These are phyloP conservation scores for Chymomyza fuscimana DNA, from an alignment of 2,888 invertebrate genomes.

Conservation along the genomic window DNA sequence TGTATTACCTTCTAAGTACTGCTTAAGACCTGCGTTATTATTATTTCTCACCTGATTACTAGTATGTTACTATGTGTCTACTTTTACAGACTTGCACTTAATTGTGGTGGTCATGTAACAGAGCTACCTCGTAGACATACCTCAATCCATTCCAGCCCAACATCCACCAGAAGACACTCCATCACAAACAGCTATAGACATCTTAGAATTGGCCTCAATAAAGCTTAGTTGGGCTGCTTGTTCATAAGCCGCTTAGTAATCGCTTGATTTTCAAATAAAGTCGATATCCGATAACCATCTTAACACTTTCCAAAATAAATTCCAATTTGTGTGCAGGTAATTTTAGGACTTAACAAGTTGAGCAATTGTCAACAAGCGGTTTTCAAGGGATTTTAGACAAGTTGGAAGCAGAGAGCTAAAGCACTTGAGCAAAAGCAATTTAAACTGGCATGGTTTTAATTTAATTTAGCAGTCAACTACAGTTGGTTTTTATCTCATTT, in stretches of 20 bases:
- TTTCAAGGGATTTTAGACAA: background rate
- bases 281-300: background rate
- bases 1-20: conserved; percentile 1
- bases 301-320: background rate
- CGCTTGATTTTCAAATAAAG: conserved; percentile 40
- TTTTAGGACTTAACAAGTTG: background rate
- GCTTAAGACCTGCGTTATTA: background rate
- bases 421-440: too few relatives aligned
- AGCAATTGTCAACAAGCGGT: background rate
- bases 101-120: background rate
- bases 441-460: too few relatives aligned
- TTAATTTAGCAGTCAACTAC: too few relatives aligned
- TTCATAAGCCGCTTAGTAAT: conserved; percentile 41
- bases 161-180: too few relatives aligned
- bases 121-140: background rate
- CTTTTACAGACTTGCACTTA: background rate
- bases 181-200: background rate
- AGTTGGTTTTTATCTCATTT: too few relatives aligned
- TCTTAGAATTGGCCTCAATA: conserved; percentile 22
- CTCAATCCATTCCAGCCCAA: too few relatives aligned
- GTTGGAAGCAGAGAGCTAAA: background rate
- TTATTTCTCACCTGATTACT: background rate
- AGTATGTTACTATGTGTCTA: background rate
- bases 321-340: background rate
- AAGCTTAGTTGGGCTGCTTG: conserved; percentile 26